These are phyloP conservation scores for Sebastes variabilis DNA, from an alignment of 2,797 vertebrate species.

Conservation along the genomic window DNA sequence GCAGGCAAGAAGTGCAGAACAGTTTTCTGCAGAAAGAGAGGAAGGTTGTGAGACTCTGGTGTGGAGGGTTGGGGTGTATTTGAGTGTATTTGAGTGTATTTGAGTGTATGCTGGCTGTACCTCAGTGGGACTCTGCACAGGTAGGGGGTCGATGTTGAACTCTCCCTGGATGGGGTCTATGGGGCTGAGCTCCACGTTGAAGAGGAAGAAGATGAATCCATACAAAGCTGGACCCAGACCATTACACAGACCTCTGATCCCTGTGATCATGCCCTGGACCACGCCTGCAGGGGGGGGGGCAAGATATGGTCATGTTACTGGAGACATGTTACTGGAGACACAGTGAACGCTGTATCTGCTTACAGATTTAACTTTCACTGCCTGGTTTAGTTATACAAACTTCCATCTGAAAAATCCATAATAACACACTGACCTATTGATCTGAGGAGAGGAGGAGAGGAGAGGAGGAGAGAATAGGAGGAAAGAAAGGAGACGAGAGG, in stretches of 20 bases:
- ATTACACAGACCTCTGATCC: slow-evolving; percentile 94
- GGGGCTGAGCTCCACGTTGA: slow-evolving; percentile 91
- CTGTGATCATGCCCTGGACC: slow-evolving; percentile 95
- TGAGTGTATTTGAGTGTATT: not conserved
- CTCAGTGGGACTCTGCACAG: slow-evolving; percentile 78
- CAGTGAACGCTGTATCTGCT: not conserved
- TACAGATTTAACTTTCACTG: not conserved
- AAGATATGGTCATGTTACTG: not conserved
- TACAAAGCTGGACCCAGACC: slow-evolving; percentile 95
- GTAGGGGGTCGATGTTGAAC: slow-evolving; percentile 72
- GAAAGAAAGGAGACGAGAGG: too few species aligned
- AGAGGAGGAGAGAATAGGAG: not conserved
- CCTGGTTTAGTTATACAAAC: not conserved
- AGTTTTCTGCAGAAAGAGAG: not conserved
- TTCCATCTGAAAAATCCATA: slow-evolving; percentile 2
- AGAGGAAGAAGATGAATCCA: slow-evolving; percentile 95
- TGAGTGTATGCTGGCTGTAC: slow-evolving; percentile 61
- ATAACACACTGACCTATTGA: slow-evolving; percentile 18
- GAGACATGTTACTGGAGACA: not conserved
- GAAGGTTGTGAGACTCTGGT: not conserved
- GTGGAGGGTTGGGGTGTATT: not conserved
- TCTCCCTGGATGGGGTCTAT: slow-evolving; percentile 84
- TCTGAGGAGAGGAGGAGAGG: not conserved
- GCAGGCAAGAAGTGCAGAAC: not conserved
- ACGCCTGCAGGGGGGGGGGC: slow-evolving; percentile 78